A percentile compares a stretch with the other conserved stretches of the same genome.
These are phyloP conservation scores for Charaxes varanes DNA, from an alignment of 1,140 invertebrate species.

Conservation along the genomic window DNA sequence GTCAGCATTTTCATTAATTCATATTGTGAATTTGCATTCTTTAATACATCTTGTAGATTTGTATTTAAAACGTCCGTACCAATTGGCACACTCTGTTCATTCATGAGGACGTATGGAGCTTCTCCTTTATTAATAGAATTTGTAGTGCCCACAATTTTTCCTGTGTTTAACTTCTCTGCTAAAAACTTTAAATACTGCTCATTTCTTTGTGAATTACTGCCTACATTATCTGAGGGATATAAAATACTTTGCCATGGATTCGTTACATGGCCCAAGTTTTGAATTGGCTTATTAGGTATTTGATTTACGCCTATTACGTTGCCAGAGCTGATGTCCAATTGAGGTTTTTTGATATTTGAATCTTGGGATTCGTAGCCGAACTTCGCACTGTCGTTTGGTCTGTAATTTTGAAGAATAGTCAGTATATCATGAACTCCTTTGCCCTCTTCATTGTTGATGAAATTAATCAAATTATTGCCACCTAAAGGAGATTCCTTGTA, in stretches of 20 bases:
- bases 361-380: too few species aligned
- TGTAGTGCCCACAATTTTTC: not conserved
- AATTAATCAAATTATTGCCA: not conserved
- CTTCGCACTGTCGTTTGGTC: slow-evolving; percentile 1
- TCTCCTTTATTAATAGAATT: not conserved
- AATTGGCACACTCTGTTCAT: slow-evolving; percentile 1
- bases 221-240: too few species aligned
- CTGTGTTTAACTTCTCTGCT: not conserved
- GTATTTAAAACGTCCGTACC: not conserved
- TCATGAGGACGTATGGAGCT: not conserved
- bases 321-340: too few species aligned
- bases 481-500: not conserved
- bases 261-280: too few species aligned
- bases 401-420: slow-evolving; percentile 14
- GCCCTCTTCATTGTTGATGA: slow-evolving; percentile 3
- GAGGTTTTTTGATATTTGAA: not conserved
- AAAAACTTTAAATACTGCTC: not conserved
- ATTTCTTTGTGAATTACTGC: not conserved
- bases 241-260: not conserved
- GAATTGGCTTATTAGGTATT: too few species aligned
- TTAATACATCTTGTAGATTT: not conserved
- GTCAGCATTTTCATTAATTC: too few species aligned
- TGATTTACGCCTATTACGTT: too few species aligned
- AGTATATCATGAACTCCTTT: slow-evolving; percentile 3
- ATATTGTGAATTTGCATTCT: not conserved